Conservation (phyloP, 2,113 vertebrate species). For the Psammodynastes pulverulentus region DNA sequence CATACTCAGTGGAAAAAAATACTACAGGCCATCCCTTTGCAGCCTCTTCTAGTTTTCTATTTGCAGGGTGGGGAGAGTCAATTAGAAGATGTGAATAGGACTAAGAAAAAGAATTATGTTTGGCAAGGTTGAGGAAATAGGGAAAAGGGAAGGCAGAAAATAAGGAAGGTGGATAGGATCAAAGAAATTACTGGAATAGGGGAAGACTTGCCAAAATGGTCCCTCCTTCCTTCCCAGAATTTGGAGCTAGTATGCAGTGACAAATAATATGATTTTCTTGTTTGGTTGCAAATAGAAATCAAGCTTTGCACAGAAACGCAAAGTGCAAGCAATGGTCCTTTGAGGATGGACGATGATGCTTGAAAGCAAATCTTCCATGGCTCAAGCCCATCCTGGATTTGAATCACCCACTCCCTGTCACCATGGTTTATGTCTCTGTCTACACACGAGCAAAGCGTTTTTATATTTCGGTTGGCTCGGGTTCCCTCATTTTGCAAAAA, state of each 20-base stretch:
- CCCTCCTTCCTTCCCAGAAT: neutral
- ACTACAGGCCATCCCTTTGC: neutral
- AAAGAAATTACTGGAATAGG: neutral
- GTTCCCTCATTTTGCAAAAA: neutral
- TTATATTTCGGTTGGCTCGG: neutral
- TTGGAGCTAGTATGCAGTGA: neutral
- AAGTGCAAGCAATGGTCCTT: neutral
- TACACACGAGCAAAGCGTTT: neutral
- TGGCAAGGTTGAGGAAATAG: neutral
- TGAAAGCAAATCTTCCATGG: neutral
- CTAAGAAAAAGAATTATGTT: neutral
- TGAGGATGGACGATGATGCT: neutral
- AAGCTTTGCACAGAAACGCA: neutral
- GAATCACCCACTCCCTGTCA: neutral
- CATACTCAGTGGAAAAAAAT: too few species aligned
- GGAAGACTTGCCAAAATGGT: neutral
- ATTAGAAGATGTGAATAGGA: neutral
- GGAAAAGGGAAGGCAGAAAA: neutral
- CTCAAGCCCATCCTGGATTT: neutral
- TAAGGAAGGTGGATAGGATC: neutral
- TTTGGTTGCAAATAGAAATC: neutral
- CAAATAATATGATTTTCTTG: neutral
- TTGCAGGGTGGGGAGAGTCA: neutral
- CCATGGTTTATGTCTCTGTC: neutral
- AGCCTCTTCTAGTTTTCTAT: neutral